Conservation (phyloP, 2,113 vertebrate genomes). For the Tachycineta bicolor region DNA sequence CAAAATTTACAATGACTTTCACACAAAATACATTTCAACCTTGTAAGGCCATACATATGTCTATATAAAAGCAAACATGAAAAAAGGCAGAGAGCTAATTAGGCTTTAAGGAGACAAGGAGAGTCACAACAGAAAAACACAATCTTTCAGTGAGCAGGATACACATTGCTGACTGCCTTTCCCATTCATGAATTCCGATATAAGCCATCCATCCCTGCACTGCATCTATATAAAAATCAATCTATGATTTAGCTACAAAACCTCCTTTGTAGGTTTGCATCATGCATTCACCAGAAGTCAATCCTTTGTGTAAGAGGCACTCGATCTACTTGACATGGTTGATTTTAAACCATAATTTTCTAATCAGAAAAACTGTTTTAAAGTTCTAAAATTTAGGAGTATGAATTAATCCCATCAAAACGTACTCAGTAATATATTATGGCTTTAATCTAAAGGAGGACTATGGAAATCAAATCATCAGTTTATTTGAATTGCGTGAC, state of each 20-base stretch:
- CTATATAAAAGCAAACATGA: background rate
- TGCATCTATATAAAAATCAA: background rate
- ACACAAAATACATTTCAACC: background rate
- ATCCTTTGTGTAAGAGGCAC: background rate
- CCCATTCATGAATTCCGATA: background rate
- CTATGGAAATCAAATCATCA: background rate
- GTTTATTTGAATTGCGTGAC: background rate
- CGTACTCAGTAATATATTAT: background rate
- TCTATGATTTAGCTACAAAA: background rate
- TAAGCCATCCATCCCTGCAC: background rate
- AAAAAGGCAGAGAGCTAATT: background rate
- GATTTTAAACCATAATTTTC: background rate
- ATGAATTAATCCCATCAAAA: background rate
- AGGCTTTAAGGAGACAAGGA: background rate
- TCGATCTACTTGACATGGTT: background rate
- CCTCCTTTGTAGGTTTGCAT: background rate
- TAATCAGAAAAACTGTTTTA: background rate
- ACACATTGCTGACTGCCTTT: background rate
- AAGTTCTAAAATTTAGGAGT: background rate
- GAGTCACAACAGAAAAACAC: background rate
- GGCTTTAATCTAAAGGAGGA: background rate
- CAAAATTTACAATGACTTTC: background rate
- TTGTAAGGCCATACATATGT: background rate
- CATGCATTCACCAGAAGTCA: background rate
- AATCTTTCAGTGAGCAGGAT: background rate